Percentiles rank a stretch among this genome's conserved stretches.
Conservation (phyloP, 1,140 invertebrate species). For the Cryptotermes secundus region DNA sequence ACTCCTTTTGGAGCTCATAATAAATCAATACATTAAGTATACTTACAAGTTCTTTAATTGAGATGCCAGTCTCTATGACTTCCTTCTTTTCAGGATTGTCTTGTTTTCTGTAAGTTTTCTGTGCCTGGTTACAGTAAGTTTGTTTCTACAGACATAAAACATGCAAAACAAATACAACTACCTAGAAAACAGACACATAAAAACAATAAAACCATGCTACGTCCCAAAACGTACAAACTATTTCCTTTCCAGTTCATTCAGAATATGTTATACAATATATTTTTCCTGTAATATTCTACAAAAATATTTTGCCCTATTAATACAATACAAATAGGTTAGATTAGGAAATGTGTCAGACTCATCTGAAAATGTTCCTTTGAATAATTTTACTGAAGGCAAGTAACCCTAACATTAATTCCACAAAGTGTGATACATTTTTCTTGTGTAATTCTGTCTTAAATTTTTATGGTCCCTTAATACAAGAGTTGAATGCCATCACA, state of each 20-base stretch:
- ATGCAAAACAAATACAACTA: constrained; percentile 12
- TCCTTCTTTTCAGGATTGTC: constrained; percentile 8
- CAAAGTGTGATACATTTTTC: no score
- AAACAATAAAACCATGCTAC: background rate
- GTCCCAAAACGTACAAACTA: background rate
- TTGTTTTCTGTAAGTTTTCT: constrained; percentile 14
- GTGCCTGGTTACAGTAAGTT: constrained; percentile 26
- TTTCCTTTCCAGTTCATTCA: background rate
- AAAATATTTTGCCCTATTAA: background rate
- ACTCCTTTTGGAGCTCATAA: no score
- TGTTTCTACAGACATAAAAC: constrained; percentile 26
- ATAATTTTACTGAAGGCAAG: background rate
- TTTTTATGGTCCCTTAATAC: no score
- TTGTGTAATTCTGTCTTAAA: no score
- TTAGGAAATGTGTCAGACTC: background rate
- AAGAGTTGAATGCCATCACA: no score
- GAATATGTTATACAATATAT: background rate
- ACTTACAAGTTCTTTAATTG: constrained; percentile 27
- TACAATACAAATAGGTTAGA: background rate
- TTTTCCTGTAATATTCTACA: background rate
- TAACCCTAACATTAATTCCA: no score
- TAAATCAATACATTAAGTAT: background rate
- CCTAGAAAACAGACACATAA: background rate
- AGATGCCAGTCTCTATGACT: constrained; percentile 22
- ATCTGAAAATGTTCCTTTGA: no score